Evolutionary conservation across 2,888 invertebrate species (phyloP).

Genomic region (Pachliopta kotzebuea): DNA sequence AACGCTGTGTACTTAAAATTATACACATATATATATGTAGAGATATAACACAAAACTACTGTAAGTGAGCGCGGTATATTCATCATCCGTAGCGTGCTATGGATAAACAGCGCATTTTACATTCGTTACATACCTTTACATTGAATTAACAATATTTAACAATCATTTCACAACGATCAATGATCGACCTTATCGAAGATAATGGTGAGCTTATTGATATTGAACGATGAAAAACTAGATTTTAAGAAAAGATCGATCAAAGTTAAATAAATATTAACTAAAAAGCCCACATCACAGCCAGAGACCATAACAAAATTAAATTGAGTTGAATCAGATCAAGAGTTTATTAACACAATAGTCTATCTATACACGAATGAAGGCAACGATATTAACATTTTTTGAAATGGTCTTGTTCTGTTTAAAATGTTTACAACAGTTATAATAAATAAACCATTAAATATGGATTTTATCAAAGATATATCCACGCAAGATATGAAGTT

Average conservation of each 20-base stretch:
- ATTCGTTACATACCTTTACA: constrained; percentile 34
- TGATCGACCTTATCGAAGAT: constrained; percentile 19
- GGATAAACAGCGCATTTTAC: constrained; percentile 38
- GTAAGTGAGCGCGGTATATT: constrained; percentile 40
- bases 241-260: constrained; percentile 23
- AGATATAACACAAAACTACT: constrained; percentile 47
- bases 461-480: too few species aligned
- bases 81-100: constrained; percentile 43
- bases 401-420: neutral
- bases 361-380: neutral
- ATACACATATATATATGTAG: constrained; percentile 27
- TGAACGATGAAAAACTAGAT: neutral
- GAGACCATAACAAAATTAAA: constrained; percentile 1
- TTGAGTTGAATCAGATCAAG: neutral
- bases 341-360: neutral
- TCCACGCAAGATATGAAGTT: too few species aligned
- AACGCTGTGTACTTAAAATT: constrained; percentile 17
- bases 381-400: neutral
- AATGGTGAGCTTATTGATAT: neutral
- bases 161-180: constrained; percentile 11
- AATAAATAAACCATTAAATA: too few species aligned
- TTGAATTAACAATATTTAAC: constrained; percentile 28
- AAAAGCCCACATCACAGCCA: constrained; percentile 25
- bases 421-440: neutral
- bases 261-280: constrained; percentile 12